phyloP scores from a whole-genome alignment of 2,888 invertebrate species.

The Noctua fimbriata region DNA sequence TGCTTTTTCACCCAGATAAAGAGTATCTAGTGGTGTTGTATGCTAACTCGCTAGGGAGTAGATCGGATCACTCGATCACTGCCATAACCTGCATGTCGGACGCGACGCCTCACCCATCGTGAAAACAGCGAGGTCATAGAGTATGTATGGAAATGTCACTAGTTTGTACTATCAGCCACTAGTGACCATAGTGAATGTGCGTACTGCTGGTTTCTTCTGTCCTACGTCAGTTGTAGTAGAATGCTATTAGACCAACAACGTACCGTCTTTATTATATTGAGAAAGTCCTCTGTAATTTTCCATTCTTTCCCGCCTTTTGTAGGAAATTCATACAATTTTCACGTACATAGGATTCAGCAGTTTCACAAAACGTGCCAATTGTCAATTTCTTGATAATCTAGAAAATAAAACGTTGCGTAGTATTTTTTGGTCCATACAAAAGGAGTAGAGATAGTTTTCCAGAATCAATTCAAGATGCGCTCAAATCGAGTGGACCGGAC shows the following conservation, averaged over 20 bases:
- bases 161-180: not conserved
- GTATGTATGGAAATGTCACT: not conserved
- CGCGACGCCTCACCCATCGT: not conserved
- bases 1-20: not conserved
- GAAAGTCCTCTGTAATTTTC: not conserved
- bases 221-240: not conserved
- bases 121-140: slow-evolving; percentile 2
- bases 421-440: not conserved
- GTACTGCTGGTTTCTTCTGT: not conserved
- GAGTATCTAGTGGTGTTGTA: not conserved
- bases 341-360: slow-evolving; percentile 1
- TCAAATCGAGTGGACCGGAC: not conserved
- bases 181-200: not conserved
- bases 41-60: not conserved
- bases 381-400: not conserved
- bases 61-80: slow-evolving; percentile 8
- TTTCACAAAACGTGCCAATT: slow-evolving; percentile 13
- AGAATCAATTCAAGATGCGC: not conserved
- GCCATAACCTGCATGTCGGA: not conserved
- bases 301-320: not conserved
- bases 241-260: not conserved
- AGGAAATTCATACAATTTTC: slow-evolving; percentile 6
- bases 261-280: not conserved
- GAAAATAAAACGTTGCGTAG: not conserved
- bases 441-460: not conserved